Evolutionary conservation across 2,113 vertebrate species (phyloP).

Genomic region (Aptenodytes patagonicus): DNA sequence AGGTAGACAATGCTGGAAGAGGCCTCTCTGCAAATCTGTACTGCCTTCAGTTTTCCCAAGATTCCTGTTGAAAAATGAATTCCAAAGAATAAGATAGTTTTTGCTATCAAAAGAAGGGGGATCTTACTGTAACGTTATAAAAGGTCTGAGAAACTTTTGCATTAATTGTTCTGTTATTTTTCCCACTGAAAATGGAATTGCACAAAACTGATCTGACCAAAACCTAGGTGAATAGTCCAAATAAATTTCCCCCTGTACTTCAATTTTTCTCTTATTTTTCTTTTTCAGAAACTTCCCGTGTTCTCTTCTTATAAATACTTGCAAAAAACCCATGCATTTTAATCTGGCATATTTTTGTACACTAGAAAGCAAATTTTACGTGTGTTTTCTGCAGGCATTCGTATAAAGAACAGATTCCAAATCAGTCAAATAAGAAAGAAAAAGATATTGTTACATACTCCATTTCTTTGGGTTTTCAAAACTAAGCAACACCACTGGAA

Average conservation of each 20-base stretch:
- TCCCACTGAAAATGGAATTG: background rate
- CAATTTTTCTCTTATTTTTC: background rate
- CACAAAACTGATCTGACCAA: background rate
- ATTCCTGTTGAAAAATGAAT: background rate
- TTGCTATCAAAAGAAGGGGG: background rate
- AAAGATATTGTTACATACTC: fast-evolving
- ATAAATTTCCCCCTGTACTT: background rate
- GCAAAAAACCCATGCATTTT: background rate
- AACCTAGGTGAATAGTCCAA: background rate
- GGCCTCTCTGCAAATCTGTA: background rate
- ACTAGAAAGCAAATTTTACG: background rate
- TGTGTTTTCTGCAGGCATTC: background rate
- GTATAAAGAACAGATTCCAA: background rate
- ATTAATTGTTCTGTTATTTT: background rate
- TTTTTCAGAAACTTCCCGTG: background rate
- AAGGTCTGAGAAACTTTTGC: background rate
- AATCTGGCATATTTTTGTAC: background rate
- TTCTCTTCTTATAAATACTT: background rate
- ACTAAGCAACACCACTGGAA: background rate
- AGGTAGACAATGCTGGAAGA: background rate
- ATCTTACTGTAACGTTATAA: background rate
- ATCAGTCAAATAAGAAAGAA: background rate
- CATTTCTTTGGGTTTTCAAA: background rate
- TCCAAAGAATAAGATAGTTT: background rate
- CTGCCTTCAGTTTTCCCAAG: background rate